Percentiles rank a stretch among this genome's conserved stretches.
Evolutionary conservation across 2,888 invertebrate species (phyloP).

Genomic region (Bursaphelenchus okinawaensis): DNA sequence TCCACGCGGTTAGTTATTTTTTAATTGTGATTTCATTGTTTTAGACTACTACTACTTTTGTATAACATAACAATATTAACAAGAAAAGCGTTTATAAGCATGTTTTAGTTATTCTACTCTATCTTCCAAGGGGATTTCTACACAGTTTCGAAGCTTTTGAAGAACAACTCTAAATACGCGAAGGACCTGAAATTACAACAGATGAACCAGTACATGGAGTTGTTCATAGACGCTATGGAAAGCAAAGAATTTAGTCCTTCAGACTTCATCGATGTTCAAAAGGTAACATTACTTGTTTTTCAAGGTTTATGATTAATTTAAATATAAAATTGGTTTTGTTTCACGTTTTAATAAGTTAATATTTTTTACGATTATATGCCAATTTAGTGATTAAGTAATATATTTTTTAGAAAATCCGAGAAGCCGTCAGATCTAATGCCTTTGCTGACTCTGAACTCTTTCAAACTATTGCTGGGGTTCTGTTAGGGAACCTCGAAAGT

Average conservation of each 20-base stretch:
- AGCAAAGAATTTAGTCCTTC: neutral
- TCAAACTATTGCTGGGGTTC: slow-evolving; percentile 6
- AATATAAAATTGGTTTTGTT: no score
- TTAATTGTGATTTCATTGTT: no score
- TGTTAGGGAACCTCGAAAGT: slow-evolving; percentile 20
- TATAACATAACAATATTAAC: no score
- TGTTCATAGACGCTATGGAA: neutral
- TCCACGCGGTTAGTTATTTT: neutral
- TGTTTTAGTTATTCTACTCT: slow-evolving; percentile 18
- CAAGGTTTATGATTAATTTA: no score
- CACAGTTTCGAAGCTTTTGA: slow-evolving; percentile 15
- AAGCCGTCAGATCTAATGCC: neutral
- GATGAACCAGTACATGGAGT: slow-evolving; percentile 23
- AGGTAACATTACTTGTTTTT: neutral
- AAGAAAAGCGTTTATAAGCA: neutral
- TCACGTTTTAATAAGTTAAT: no score
- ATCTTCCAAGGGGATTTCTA: slow-evolving; percentile 14
- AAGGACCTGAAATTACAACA: slow-evolving; percentile 17
- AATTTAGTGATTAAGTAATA: neutral
- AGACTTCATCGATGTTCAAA: neutral
- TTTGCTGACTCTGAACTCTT: neutral
- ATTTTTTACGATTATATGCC: no score
- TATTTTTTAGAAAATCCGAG: slow-evolving; percentile 4
- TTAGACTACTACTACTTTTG: no score
- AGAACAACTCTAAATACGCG: slow-evolving; percentile 16